Percentiles rank a stretch among this genome's conserved stretches.
phyloP scores from a whole-genome alignment of 2,888 invertebrate species.

The Dolomedes plantarius region DNA sequence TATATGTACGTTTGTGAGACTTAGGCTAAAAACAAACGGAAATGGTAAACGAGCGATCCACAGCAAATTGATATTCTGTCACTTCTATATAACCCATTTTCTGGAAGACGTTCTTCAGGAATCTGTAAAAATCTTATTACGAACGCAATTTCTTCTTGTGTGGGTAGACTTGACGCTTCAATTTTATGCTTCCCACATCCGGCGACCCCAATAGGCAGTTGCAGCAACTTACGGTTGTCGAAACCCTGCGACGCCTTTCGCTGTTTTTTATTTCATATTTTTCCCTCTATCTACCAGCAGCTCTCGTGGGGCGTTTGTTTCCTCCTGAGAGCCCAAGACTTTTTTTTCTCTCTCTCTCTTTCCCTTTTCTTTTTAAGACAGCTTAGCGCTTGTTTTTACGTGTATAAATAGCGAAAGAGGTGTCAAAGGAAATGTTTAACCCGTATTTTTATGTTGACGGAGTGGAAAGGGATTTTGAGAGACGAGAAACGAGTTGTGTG shows the following conservation, averaged over 20 bases:
- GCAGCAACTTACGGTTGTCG: not conserved
- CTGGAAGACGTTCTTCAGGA: no score
- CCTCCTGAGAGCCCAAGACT: not conserved
- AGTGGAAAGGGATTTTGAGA: not conserved
- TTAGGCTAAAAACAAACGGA: no score
- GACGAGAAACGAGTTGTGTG: not conserved
- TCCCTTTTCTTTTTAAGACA: not conserved
- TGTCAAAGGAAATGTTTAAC: not conserved
- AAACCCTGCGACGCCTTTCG: conserved; percentile 1
- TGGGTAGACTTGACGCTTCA: conserved; percentile 11
- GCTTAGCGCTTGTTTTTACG: not conserved
- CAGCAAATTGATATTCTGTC: no score
- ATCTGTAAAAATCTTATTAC: no score
- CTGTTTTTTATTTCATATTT: not conserved
- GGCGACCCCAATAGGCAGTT: conserved; percentile 9
- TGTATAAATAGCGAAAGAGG: conserved; percentile 6
- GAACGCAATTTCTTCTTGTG: not conserved
- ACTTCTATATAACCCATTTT: no score
- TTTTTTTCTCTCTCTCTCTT: not conserved
- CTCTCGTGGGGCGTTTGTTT: not conserved
- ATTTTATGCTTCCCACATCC: conserved; percentile 13
- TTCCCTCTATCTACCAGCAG: not conserved
- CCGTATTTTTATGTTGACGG: not conserved
- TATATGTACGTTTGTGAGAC: no score
- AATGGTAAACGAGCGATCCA: no score